Evolutionary conservation across 2,113 vertebrate species (phyloP), one percentile per base, ranked within the genome.

Genomic region (Anthoscopus minutus): DNA sequence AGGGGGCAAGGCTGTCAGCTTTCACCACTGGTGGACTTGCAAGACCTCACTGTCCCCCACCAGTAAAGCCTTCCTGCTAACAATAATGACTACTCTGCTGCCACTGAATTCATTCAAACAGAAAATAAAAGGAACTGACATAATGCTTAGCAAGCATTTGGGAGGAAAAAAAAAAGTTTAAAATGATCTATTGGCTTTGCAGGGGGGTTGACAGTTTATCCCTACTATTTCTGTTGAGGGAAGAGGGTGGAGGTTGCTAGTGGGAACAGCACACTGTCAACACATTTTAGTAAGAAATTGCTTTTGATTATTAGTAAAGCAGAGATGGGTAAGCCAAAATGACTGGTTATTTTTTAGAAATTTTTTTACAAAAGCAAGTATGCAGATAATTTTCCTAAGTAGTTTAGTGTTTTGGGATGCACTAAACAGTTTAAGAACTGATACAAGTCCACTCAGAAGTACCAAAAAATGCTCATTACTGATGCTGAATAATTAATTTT

Each of bases 161-260:
- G 64, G 51, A 94, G 45, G 56, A 94, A 51, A 93, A 95, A 94
- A 95, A 94, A 85, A 45, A 27, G 33, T 77, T 97, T 66, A 71
- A 91, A 27, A 71, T 74, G 13, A 94, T 91, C 50, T 78, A 12
- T 38, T 76, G 56, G 54, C 53, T 81, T 69, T 58, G 73, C 48
- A 70, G 60, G 15, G 53, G 35, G 33, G 18, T 37, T 96, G 80
- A 93, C 86, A 94, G 67, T 86, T 88, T 86, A 90, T 86, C 64
- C 60, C 24, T 88, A 93, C 78, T 61, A 51, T 45, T 88, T 88
- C 64, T 86, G 64, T 33, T 38, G 35, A 89, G n/a, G 28, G 70
- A 94, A 72, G 70, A 91, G 25, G 53, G 48, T 64, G 51, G 53
- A 91, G 42, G 66, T 74, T 90, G 60, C 44, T 89, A 73, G 14